phyloP scores from a whole-genome alignment of 2,888 invertebrate genomes.

The Plebejus argus region DNA sequence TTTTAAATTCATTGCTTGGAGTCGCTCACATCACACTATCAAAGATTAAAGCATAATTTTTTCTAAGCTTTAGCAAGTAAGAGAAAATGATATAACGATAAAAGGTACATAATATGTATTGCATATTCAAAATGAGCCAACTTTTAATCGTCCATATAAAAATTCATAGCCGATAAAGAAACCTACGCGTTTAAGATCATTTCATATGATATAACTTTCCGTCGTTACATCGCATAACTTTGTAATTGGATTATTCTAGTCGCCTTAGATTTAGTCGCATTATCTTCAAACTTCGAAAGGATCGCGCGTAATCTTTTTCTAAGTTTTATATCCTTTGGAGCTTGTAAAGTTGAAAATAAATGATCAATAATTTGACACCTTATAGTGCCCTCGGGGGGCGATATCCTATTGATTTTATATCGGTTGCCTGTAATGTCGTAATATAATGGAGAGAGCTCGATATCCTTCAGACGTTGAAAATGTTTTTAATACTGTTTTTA shows the following conservation, averaged over 20 bases:
- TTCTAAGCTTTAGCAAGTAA: neutral
- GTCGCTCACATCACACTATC: too few species aligned
- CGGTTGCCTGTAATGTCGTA: conserved; percentile 18
- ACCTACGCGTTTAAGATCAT: conserved; percentile 11
- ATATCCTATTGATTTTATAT: conserved; percentile 28
- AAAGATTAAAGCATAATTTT: too few species aligned
- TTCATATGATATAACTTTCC: conserved; percentile 3
- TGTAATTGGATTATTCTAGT: conserved; percentile 29
- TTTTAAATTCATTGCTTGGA: too few species aligned
- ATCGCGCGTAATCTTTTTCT: conserved; percentile 17
- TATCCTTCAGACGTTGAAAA: neutral
- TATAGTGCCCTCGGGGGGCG: conserved; percentile 19
- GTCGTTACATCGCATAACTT: conserved; percentile 5
- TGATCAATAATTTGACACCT: conserved; percentile 30
- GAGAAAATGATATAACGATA: neutral
- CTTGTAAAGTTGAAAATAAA: conserved; percentile 27
- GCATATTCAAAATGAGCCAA: neutral
- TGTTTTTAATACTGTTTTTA: neutral
- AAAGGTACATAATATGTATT: neutral
- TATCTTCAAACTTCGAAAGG: conserved; percentile 9
- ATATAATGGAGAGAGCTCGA: neutral
- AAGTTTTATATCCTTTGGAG: conserved; percentile 18
- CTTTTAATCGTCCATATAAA: conserved; percentile 9
- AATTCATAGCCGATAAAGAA: conserved; percentile 8
- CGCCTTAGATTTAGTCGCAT: conserved; percentile 11